These are phyloP conservation scores for Allygus modestus DNA, from an alignment of 2,888 invertebrate species.

Conservation along the genomic window DNA sequence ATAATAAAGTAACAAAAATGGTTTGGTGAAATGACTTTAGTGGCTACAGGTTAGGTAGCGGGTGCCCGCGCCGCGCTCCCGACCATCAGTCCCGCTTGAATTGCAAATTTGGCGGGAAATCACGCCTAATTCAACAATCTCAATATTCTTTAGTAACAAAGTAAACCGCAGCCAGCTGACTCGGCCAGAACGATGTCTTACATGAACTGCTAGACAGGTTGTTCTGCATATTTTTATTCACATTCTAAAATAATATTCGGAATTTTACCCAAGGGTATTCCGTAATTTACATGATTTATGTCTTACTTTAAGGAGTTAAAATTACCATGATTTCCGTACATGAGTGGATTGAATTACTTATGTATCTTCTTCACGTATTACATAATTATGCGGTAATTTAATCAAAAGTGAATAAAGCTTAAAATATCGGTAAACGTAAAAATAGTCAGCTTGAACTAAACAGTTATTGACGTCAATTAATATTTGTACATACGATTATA, in stretches of 20 bases:
- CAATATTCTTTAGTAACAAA: constrained; percentile 10
- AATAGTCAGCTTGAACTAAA: too few relatives aligned
- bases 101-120: constrained; percentile 15
- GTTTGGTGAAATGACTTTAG: neutral
- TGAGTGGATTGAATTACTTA: neutral
- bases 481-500: too few relatives aligned
- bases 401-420: too few relatives aligned
- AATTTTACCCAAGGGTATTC: neutral
- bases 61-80: neutral
- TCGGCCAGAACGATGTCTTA: neutral
- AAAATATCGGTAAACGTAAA: too few relatives aligned
- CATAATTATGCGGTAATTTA: too few relatives aligned
- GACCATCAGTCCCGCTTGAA: neutral
- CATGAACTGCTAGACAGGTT: constrained; percentile 1
- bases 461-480: too few relatives aligned
- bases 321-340: neutral
- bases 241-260: neutral
- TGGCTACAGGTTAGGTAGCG: neutral
- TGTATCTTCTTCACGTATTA: neutral
- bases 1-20: neutral
- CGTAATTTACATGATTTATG: constrained; percentile 24
- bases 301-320: neutral
- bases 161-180: neutral
- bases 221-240: neutral
- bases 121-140: constrained; percentile 7